Conservation (phyloP, 2,113 vertebrate genomes). For the Terrapene triunguis region DNA sequence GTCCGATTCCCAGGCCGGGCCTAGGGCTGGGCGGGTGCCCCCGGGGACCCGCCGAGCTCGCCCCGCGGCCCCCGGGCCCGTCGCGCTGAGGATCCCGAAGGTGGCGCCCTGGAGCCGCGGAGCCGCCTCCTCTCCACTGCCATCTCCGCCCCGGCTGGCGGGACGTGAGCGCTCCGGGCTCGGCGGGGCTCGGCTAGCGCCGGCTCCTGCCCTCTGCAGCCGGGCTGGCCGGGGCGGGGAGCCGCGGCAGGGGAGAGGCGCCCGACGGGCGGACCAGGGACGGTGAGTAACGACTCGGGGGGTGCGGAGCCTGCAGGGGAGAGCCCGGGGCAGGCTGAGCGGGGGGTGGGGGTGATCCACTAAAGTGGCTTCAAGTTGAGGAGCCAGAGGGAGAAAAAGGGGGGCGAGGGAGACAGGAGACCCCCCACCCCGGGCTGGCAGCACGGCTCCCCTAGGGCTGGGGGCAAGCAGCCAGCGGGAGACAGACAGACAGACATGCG, state of each 20-base stretch:
- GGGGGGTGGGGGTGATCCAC: background rate
- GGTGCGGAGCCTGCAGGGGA: background rate
- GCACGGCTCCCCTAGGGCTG: background rate
- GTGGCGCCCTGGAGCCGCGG: background rate
- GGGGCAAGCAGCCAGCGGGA: background rate
- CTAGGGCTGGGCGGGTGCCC: background rate
- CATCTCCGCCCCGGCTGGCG: background rate
- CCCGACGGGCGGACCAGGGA: background rate
- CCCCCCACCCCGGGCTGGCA: too few relatives aligned
- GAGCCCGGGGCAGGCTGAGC: background rate
- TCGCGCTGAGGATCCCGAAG: background rate
- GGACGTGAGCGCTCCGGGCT: conserved; percentile 1
- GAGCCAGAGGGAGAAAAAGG: too few relatives aligned
- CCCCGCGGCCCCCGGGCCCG: too few relatives aligned
- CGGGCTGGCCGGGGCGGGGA: background rate
- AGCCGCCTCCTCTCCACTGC: background rate
- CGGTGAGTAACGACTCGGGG: background rate
- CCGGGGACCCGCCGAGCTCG: too few relatives aligned
- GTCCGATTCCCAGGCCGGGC: background rate
- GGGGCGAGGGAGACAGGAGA: background rate
- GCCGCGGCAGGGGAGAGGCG: background rate
- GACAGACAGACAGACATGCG: background rate
- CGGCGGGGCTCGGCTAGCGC: background rate
- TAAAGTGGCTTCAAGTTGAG: background rate
- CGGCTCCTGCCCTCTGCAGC: background rate